Percentiles rank a stretch among this genome's conserved stretches.
phyloP scores from a whole-genome alignment of 2,888 invertebrate species.

The Eupithecia dodoneata region DNA sequence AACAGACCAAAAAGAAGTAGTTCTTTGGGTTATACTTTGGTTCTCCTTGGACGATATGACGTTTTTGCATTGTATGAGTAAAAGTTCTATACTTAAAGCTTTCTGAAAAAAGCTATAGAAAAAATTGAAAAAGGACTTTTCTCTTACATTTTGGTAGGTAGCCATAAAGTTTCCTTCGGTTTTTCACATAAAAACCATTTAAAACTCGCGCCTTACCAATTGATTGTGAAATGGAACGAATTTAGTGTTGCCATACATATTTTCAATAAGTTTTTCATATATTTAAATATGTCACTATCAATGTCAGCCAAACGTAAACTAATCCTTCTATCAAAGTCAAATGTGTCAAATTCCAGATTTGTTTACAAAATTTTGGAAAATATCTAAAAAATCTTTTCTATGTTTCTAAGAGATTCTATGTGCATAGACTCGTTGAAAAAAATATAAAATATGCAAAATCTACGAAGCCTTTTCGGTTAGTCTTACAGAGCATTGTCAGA shows the following conservation, averaged over 20 bases:
- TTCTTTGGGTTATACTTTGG: not conserved
- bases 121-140: not conserved
- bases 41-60: not conserved
- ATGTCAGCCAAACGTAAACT: not conserved
- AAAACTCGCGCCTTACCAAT: not conserved
- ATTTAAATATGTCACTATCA: not conserved
- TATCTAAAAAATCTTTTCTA: not conserved
- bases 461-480: not conserved
- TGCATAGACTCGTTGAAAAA: not conserved
- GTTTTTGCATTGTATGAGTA: not conserved
- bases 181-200: not conserved
- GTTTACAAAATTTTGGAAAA: slow-evolving; percentile 23
- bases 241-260: not conserved
- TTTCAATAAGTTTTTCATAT: not conserved
- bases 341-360: not conserved
- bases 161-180: not conserved
- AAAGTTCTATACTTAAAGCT: not conserved
- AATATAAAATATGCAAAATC: not conserved
- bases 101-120: not conserved
- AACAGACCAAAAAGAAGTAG: not conserved
- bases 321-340: not conserved
- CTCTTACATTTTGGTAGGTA: no score
- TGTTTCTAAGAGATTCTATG: not conserved
- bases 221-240: not conserved
- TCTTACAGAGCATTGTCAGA: not conserved